phyloP scores from a whole-genome alignment of 2,113 vertebrate species.

The Piaya cayana region DNA sequence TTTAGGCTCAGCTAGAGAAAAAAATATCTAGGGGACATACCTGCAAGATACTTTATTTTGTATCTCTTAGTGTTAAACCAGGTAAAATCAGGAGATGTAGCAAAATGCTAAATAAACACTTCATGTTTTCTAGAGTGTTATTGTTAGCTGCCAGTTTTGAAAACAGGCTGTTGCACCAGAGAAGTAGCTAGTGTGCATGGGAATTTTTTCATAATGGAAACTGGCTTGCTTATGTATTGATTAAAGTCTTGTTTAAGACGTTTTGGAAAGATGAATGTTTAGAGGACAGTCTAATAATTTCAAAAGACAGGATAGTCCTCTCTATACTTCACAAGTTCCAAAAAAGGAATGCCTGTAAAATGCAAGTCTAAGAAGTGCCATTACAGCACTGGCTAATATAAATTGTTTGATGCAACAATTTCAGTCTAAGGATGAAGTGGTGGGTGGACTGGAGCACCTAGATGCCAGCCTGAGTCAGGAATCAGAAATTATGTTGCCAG shows the following conservation, averaged over 20 bases:
- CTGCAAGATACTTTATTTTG: background rate
- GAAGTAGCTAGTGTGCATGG: background rate
- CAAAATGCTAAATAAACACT: background rate
- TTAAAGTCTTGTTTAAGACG: slow-evolving; percentile 14
- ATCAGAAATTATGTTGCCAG: background rate
- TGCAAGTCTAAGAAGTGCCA: slow-evolving; percentile 15
- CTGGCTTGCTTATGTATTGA: background rate
- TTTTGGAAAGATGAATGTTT: background rate
- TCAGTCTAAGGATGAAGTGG: slow-evolving; percentile 21
- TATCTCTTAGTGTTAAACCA: background rate
- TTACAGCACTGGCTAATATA: slow-evolving; percentile 27
- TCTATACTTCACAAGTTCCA: background rate
- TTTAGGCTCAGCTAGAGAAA: background rate
- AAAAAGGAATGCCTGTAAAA: background rate
- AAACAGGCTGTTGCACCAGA: background rate
- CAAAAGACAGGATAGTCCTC: background rate
- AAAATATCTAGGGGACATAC: accelerated
- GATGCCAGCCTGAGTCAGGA: background rate
- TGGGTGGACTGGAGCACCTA: background rate
- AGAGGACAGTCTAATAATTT: background rate
- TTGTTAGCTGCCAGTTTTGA: background rate
- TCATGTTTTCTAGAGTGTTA: background rate
- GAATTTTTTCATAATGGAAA: background rate
- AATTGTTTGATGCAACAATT: slow-evolving; percentile 17
- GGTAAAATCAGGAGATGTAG: background rate